Evolutionary conservation across 92 coral and sea anemone species (phyloP).

Genomic region (Palythoa caribaeorum): DNA sequence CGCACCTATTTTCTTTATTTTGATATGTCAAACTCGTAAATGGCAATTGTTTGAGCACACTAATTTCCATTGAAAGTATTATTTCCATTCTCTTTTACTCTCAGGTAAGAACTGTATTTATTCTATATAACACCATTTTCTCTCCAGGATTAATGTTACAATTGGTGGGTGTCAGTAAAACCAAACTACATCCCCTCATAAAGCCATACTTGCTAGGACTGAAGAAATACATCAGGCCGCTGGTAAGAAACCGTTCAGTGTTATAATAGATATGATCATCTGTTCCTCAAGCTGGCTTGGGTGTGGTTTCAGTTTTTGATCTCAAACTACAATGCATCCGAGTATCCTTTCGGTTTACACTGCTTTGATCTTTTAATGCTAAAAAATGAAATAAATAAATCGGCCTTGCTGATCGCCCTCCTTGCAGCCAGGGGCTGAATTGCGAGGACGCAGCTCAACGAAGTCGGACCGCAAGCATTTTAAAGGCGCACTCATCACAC

Average conservation of each 20-base stretch:
- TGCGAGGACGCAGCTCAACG: too few relatives aligned
- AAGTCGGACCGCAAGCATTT: too few relatives aligned
- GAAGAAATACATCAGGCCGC: conserved; percentile 65
- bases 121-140: neutral
- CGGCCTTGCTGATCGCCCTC: too few relatives aligned
- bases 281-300: neutral
- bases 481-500: too few relatives aligned
- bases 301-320: too few relatives aligned
- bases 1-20: too few relatives aligned
- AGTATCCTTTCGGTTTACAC: neutral
- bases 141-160: conserved; percentile 70
- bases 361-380: neutral
- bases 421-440: too few relatives aligned
- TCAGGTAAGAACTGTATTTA: neutral
- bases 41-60: too few relatives aligned
- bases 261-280: neutral
- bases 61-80: too few relatives aligned
- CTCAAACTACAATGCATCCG: too few relatives aligned
- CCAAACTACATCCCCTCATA: conserved; percentile 68
- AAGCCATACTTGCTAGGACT: conserved; percentile 65
- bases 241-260: conserved; percentile 62
- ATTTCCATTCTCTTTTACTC: neutral
- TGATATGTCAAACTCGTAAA: too few relatives aligned
- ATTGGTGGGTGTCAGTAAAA: conserved; percentile 72
- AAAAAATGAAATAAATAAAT: too few relatives aligned